These are phyloP conservation scores for Phthorimaea operculella DNA, from an alignment of 1,140 invertebrate species.

Conservation along the genomic window DNA sequence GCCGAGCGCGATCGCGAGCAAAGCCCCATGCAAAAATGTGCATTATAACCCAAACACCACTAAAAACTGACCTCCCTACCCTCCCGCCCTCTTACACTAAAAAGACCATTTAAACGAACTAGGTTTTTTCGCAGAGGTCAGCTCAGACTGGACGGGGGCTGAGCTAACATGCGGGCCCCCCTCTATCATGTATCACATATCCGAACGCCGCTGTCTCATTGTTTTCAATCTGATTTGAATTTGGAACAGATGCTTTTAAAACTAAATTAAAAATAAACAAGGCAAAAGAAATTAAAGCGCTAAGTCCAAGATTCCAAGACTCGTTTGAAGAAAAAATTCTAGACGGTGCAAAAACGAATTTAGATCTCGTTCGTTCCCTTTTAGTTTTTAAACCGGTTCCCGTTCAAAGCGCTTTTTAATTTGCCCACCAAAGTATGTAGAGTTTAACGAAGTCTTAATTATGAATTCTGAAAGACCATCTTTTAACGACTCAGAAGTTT, in stretches of 20 bases:
- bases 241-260: constrained; percentile 1
- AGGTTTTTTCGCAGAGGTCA: constrained; percentile 36
- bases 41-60: constrained; percentile 51
- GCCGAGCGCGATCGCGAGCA: constrained; percentile 47
- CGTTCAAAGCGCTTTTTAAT: constrained; percentile 43
- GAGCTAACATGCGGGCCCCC: constrained; percentile 44
- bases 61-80: constrained; percentile 36
- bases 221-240: constrained; percentile 13
- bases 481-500: constrained; percentile 29
- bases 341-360: not conserved
- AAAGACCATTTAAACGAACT: constrained; percentile 30
- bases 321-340: not conserved
- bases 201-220: constrained; percentile 29
- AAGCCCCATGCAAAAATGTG: constrained; percentile 62
- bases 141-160: constrained; percentile 30
- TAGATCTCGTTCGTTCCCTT: not conserved
- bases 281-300: not conserved
- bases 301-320: not conserved
- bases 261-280: not conserved
- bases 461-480: constrained; percentile 57
- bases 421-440: constrained; percentile 47
- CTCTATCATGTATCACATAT: constrained; percentile 46
- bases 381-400: not conserved
- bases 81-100: constrained; percentile 24
- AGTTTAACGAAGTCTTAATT: constrained; percentile 61